A percentile compares a stretch with the other conserved stretches of the same genome.
phyloP scores from a whole-genome alignment of 2,888 invertebrate genomes.

The Caenorhabditis sinica region DNA sequence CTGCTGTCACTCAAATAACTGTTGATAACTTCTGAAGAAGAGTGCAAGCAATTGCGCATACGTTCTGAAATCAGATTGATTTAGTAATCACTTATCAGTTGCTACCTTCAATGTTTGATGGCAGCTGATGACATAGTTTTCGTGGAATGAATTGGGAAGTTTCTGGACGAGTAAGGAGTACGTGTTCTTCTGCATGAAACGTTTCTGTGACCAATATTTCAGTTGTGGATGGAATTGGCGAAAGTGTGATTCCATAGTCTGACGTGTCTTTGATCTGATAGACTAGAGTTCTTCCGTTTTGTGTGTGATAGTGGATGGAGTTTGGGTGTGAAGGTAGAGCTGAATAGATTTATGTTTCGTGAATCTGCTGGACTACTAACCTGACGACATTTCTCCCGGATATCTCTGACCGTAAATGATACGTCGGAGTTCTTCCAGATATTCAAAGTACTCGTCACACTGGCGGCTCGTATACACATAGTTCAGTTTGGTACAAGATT shows the following conservation, averaged over 20 bases:
- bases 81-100: not conserved
- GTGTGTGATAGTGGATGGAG: constrained; percentile 48
- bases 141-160: constrained; percentile 24
- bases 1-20: not conserved
- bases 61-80: constrained; percentile 10
- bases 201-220: constrained; percentile 37
- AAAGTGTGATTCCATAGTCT: constrained; percentile 50
- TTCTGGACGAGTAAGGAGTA: constrained; percentile 7
- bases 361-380: constrained; percentile 5
- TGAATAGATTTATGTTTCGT: too few species aligned
- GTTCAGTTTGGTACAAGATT: constrained; percentile 49
- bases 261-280: constrained; percentile 34
- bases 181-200: constrained; percentile 36
- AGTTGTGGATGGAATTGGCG: constrained; percentile 26
- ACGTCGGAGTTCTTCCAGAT: constrained; percentile 48
- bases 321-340: not conserved
- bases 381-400: constrained; percentile 19
- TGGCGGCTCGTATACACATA: constrained; percentile 59
- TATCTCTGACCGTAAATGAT: constrained; percentile 43
- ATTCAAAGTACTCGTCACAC: constrained; percentile 53
- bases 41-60: constrained; percentile 30
- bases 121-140: constrained; percentile 6
- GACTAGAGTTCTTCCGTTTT: constrained; percentile 34
- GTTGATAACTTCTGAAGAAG: constrained; percentile 21
- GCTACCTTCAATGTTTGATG: constrained; percentile 36